phyloP scores from a whole-genome alignment of 2,888 invertebrate species.

The Cosmia trapezina region DNA sequence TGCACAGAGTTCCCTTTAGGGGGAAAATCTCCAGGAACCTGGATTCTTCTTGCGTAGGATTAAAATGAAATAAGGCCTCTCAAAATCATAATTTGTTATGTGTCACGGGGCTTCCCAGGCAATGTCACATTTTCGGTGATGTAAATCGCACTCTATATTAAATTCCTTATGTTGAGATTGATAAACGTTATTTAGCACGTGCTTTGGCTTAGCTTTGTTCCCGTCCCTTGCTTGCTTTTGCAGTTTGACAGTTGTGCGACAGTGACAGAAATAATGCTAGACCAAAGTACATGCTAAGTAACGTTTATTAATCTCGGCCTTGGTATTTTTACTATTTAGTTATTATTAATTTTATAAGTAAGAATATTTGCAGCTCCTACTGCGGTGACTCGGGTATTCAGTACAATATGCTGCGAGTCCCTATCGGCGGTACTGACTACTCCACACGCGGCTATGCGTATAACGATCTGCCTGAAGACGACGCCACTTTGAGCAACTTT shows the following conservation, averaged over 20 bases:
- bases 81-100: not conserved
- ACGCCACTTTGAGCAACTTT: slow-evolving; percentile 90
- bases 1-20: no score
- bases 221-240: no score
- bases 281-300: no score
- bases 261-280: no score
- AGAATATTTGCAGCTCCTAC: slow-evolving; percentile 47
- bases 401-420: slow-evolving; percentile 94
- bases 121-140: not conserved
- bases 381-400: slow-evolving; percentile 91
- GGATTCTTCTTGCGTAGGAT: not conserved
- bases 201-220: no score
- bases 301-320: no score
- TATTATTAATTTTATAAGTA: no score
- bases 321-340: no score
- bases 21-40: not conserved
- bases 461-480: slow-evolving; percentile 89
- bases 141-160: not conserved
- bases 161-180: no score
- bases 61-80: not conserved
- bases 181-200: no score
- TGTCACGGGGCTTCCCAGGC: not conserved
- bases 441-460: slow-evolving; percentile 94
- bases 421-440: slow-evolving; percentile 96
- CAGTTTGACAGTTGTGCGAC: no score